Conservation (phyloP, 2,888 invertebrate species). For the Laothoe populi region DNA sequence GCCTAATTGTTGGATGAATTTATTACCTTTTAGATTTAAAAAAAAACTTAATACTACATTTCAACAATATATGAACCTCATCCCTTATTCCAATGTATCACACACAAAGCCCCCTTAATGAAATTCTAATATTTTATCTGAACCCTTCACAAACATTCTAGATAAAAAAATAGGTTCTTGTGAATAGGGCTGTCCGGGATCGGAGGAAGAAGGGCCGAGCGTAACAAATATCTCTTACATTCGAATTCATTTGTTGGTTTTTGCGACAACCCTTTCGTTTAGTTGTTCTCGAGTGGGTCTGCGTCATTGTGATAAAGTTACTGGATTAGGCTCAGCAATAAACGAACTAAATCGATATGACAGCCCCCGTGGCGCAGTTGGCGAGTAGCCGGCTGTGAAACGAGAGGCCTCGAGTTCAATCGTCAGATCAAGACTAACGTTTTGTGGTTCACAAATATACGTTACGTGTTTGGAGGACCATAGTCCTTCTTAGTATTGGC, state of each 20-base stretch:
- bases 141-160: slow-evolving; percentile 36
- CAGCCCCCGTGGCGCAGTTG: background rate
- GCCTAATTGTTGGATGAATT: too few relatives aligned
- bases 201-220: slow-evolving; percentile 31
- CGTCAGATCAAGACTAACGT: too few relatives aligned
- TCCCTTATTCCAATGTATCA: too few relatives aligned
- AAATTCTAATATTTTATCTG: slow-evolving; percentile 40
- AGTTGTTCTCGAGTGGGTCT: slow-evolving; percentile 33
- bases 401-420: background rate
- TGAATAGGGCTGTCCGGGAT: slow-evolving; percentile 31
- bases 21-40: too few relatives aligned
- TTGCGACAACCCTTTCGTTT: slow-evolving; percentile 43
- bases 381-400: background rate
- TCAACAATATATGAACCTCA: too few relatives aligned
- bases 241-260: slow-evolving; percentile 53
- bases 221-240: slow-evolving; percentile 47
- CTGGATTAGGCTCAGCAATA: background rate
- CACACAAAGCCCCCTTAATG: slow-evolving; percentile 32
- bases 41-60: too few relatives aligned
- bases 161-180: slow-evolving; percentile 31
- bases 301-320: background rate
- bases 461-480: too few relatives aligned
- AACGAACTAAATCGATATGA: too few relatives aligned
- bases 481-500: too few relatives aligned
- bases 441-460: background rate